Evolutionary conservation across 2,797 vertebrate species (phyloP).

Genomic region (Ptychobarbus kaznakovi): DNA sequence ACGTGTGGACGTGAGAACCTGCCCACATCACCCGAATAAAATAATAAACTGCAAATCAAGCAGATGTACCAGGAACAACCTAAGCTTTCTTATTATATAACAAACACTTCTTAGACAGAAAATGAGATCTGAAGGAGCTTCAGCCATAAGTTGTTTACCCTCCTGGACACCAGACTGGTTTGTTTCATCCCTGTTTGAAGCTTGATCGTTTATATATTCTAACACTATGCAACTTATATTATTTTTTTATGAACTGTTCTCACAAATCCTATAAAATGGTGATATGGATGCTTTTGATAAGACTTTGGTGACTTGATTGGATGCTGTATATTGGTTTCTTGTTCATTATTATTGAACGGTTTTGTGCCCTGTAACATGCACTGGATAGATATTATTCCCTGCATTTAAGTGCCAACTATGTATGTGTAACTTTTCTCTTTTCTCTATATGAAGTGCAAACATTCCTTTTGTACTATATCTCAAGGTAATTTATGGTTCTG

Average conservation of each 20-base stretch:
- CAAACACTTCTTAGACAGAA: not conserved
- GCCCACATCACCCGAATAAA: not conserved
- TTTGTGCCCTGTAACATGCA: slow-evolving; percentile 25
- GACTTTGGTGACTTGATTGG: not conserved
- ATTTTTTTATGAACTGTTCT: slow-evolving; percentile 1
- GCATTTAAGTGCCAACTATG: slow-evolving; percentile 55
- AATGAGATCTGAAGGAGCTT: not conserved
- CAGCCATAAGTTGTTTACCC: slow-evolving; percentile 23
- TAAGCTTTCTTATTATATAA: not conserved
- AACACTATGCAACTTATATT: slow-evolving; percentile 72
- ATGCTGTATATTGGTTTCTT: slow-evolving; percentile 13
- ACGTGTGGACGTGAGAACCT: slow-evolving; percentile 90
- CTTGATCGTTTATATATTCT: slow-evolving; percentile 9
- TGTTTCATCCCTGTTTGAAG: not conserved
- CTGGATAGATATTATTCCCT: slow-evolving; percentile 36
- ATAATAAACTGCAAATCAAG: not conserved
- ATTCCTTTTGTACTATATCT: slow-evolving; percentile 24
- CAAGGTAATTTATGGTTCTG: slow-evolving; percentile 6
- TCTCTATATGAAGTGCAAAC: slow-evolving; percentile 4
- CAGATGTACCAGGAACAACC: not conserved
- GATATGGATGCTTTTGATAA: not conserved
- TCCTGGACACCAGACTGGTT: not conserved
- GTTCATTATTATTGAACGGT: not conserved
- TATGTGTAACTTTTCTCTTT: not conserved
- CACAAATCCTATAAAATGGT: slow-evolving; percentile 1